Evolutionary conservation across 2,888 invertebrate genomes (phyloP).

Genomic region (Cheilosia vulpina): DNA sequence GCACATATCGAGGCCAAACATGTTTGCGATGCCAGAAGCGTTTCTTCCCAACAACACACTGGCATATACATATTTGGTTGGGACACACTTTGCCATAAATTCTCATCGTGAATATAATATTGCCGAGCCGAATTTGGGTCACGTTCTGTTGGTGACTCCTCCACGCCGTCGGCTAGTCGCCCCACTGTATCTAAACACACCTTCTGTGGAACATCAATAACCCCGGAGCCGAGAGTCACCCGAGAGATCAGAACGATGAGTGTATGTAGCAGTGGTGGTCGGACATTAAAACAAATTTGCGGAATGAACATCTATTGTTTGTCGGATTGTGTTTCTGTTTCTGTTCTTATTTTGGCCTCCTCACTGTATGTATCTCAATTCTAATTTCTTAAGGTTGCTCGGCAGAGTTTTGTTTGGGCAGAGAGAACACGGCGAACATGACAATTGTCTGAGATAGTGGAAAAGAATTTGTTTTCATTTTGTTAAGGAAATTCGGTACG

Average conservation of each 20-base stretch:
- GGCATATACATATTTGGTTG: slow-evolving; percentile 62
- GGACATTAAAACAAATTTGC: slow-evolving; percentile 53
- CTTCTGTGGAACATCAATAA: slow-evolving; percentile 67
- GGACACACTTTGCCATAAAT: slow-evolving; percentile 74
- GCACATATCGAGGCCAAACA: slow-evolving; percentile 65
- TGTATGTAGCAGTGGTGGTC: slow-evolving; percentile 25
- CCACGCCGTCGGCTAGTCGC: slow-evolving; percentile 34
- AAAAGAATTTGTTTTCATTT: slow-evolving; percentile 6
- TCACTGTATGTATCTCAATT: slow-evolving; percentile 39
- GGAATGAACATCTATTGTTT: slow-evolving; percentile 57
- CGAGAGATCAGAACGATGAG: slow-evolving; percentile 32
- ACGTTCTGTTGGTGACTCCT: slow-evolving; percentile 62
- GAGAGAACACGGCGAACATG: slow-evolving; percentile 44
- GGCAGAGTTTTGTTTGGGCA: slow-evolving; percentile 23
- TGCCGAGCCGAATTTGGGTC: slow-evolving; percentile 63
- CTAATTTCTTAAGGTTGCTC: slow-evolving; percentile 35
- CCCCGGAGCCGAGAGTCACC: slow-evolving; percentile 48
- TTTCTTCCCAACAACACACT: slow-evolving; percentile 1
- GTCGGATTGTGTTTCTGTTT: not conserved
- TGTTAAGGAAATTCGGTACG: slow-evolving; percentile 38
- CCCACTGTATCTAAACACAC: slow-evolving; percentile 37
- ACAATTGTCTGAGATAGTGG: slow-evolving; percentile 27
- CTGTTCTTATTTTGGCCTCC: not conserved
- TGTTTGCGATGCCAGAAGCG: slow-evolving; percentile 64
- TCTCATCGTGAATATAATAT: slow-evolving; percentile 67